Evolutionary conservation across 2,888 invertebrate species (phyloP).

Genomic region (Eupithecia pulchellata): DNA sequence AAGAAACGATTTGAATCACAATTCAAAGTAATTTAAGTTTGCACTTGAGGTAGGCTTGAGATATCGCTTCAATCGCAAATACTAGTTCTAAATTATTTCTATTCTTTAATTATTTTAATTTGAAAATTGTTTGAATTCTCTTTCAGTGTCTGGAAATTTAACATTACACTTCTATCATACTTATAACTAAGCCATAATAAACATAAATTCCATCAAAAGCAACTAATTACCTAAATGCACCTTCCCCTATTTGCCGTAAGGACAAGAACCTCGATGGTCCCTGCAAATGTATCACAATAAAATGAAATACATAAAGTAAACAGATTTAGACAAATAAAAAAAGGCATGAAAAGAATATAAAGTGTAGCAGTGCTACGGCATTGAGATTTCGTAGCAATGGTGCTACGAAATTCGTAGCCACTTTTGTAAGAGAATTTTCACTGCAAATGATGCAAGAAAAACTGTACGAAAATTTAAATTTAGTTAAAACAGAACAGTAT

Average conservation of each 20-base stretch:
- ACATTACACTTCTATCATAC: background rate
- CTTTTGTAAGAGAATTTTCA: background rate
- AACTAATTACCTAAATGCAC: constrained; percentile 52
- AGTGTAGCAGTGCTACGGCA: constrained; percentile 7
- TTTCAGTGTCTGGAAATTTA: background rate
- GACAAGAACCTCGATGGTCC: constrained; percentile 64
- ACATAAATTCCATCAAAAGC: constrained; percentile 10
- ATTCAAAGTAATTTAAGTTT: background rate
- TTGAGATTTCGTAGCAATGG: background rate
- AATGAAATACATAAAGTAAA: constrained; percentile 16
- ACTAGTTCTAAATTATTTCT: background rate
- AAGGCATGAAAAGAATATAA: background rate
- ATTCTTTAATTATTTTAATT: background rate
- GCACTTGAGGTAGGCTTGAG: background rate
- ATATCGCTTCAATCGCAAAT: background rate
- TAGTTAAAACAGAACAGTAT: background rate
- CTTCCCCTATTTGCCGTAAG: constrained; percentile 65
- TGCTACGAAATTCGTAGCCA: background rate
- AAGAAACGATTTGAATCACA: background rate
- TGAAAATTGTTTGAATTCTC: too few relatives aligned
- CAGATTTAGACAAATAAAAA: constrained; percentile 4
- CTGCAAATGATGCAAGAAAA: background rate
- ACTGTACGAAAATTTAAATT: too few relatives aligned
- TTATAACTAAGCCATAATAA: background rate
- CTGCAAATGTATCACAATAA: constrained; percentile 55